Evolutionary conservation across 2,113 vertebrate species (phyloP), one percentile per base, ranked within the genome.

Genomic region (Aptenodytes forsteri): DNA sequence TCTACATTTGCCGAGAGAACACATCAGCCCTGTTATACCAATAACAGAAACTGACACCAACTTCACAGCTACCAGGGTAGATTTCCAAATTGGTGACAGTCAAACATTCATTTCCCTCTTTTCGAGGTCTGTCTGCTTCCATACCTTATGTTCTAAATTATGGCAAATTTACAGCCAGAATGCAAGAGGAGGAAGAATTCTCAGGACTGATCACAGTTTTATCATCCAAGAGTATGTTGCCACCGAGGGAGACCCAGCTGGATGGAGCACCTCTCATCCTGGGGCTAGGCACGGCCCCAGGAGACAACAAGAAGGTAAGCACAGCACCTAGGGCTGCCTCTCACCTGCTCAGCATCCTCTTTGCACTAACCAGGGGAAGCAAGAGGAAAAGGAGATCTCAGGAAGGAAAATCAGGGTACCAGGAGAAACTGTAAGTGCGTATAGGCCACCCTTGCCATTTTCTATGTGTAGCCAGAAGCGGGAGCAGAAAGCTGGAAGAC

Each of bases 401-500:
- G 62, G 30, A 54, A 61, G 36, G 16, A 82, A 93, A 69, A 72
- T n/a, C 10, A 77, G 59, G 54, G 38, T 23, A 70, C 8, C 16
- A 40, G n/a, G 26, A 62, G 30, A 79, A 89, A 87, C 62, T 7
- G 6, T 32, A n/a, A 77, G 32, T 6, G 42, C 0, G 1, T 40
- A 34, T 7, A 49, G 15, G 4, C 10, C 23, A 23, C 17, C 19
- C 7, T 47, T 65, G 10, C 20, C 7, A 5, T 70, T 89, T 46
- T 62, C 50, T 54, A 1, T 1, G 0, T 4, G 46, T 54, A 73
- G 22, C 27, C 73, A 70, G 70, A 59, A 64, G 32, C 1, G 0
- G 2, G 3, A 69, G 14, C 6, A 79, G 61, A 66, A 62, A 66
- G 36, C 34, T 80, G 54, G 23, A 42, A 73, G 23, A 27, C 7